A percentile compares a stretch with the other conserved stretches of the same genome.
phyloP scores from a whole-genome alignment of 1,140 invertebrate species.

The Trinorchestia longiramus region DNA sequence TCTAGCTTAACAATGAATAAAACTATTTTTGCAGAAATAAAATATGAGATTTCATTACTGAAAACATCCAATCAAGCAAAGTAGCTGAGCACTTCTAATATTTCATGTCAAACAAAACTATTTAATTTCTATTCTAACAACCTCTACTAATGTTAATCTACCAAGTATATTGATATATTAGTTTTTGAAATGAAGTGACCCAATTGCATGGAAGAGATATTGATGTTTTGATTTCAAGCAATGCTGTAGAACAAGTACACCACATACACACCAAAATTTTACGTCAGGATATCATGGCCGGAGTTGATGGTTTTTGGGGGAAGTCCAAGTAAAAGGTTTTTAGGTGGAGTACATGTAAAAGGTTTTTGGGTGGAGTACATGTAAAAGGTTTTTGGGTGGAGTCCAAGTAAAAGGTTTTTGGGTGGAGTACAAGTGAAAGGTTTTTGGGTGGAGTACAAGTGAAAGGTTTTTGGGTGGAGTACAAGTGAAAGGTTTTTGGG shows the following conservation, averaged over 20 bases:
- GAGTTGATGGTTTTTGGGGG: too few relatives aligned
- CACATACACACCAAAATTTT: too few relatives aligned
- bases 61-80: not conserved
- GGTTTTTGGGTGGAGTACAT: too few relatives aligned
- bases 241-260: not conserved
- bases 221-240: not conserved
- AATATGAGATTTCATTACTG: not conserved
- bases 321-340: too few relatives aligned
- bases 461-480: too few relatives aligned
- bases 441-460: too few relatives aligned
- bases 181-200: not conserved
- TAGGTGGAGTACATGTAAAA: too few relatives aligned
- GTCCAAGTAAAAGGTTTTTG: too few relatives aligned
- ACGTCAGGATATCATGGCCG: too few relatives aligned
- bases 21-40: not conserved
- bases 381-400: too few relatives aligned
- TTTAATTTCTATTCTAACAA: not conserved
- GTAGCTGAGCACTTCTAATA: not conserved
- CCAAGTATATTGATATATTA: not conserved
- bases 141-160: not conserved
- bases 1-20: not conserved
- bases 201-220: not conserved
- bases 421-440: too few relatives aligned
- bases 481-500: too few relatives aligned
- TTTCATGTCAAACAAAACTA: not conserved